Conservation (phyloP, 2,888 invertebrate genomes). For the Oeneis ivallda region DNA sequence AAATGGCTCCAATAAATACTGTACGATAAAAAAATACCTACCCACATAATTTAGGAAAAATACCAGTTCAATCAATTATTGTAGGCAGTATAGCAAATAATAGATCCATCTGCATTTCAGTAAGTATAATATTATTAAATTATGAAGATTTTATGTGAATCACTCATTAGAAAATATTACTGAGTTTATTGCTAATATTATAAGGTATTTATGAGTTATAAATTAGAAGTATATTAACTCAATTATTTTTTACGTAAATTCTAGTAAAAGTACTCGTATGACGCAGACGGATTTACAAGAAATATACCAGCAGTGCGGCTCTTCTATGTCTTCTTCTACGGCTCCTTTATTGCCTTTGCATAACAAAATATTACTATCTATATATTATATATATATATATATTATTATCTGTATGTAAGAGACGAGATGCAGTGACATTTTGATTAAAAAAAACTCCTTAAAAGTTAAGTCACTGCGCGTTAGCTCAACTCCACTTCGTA, state of each 20-base stretch:
- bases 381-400: too few relatives aligned
- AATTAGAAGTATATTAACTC: not conserved
- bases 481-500: too few relatives aligned
- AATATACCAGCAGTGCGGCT: not conserved
- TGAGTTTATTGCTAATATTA: not conserved
- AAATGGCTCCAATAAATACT: not conserved
- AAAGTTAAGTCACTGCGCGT: too few relatives aligned
- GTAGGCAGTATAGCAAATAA: not conserved
- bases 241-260: too few relatives aligned
- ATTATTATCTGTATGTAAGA: too few relatives aligned
- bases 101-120: not conserved
- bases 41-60: not conserved
- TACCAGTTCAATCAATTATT: not conserved
- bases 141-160: not conserved
- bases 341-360: too few relatives aligned
- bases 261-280: too few relatives aligned
- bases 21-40: not conserved
- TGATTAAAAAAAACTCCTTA: too few relatives aligned
- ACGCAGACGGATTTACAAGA: not conserved
- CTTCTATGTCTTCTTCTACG: too few relatives aligned
- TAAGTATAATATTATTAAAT: not conserved
- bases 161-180: not conserved
- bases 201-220: not conserved
- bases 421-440: too few relatives aligned
- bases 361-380: too few relatives aligned